phyloP scores from a whole-genome alignment of 2,113 vertebrate species.

The Tonatia bakeri region DNA sequence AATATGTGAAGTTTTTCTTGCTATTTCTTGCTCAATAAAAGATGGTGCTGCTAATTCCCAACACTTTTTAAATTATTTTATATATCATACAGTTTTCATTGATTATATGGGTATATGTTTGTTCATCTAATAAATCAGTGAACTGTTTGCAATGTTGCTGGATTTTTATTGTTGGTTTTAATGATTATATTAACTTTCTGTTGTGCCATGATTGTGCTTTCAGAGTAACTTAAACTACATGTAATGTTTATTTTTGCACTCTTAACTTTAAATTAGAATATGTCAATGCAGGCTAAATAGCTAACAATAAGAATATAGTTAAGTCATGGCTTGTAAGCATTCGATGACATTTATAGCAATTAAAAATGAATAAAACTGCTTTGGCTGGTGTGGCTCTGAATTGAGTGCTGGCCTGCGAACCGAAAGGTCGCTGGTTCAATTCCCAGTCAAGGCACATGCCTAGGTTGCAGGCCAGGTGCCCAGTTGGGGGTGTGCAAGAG shows the following conservation, averaged over 20 bases:
- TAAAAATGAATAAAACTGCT: background rate
- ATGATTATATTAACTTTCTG: background rate
- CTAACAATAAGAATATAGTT: constrained; percentile 18
- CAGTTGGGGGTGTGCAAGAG: too few relatives aligned
- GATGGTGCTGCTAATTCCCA: constrained; percentile 80
- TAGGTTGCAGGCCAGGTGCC: too few relatives aligned
- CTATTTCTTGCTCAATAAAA: constrained; percentile 71
- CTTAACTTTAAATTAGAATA: background rate
- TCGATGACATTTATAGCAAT: background rate
- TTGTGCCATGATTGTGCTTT: constrained; percentile 35
- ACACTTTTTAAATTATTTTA: constrained; percentile 84
- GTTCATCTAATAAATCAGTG: constrained; percentile 82
- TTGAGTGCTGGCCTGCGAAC: too few relatives aligned
- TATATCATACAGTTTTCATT: constrained; percentile 77
- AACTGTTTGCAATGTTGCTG: constrained; percentile 64
- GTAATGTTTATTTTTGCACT: constrained; percentile 29
- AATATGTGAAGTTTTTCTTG: constrained; percentile 74
- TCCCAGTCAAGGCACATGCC: too few relatives aligned
- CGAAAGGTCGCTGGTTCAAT: too few relatives aligned
- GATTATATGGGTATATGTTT: constrained; percentile 77
- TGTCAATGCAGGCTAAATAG: background rate
- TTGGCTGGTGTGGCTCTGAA: too few relatives aligned
- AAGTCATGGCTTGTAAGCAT: background rate
- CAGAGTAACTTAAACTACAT: constrained; percentile 43
- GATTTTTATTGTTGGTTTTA: constrained; percentile 44